Conservation (phyloP, 2,113 vertebrate genomes). For the Lasiurus cinereus region DNA sequence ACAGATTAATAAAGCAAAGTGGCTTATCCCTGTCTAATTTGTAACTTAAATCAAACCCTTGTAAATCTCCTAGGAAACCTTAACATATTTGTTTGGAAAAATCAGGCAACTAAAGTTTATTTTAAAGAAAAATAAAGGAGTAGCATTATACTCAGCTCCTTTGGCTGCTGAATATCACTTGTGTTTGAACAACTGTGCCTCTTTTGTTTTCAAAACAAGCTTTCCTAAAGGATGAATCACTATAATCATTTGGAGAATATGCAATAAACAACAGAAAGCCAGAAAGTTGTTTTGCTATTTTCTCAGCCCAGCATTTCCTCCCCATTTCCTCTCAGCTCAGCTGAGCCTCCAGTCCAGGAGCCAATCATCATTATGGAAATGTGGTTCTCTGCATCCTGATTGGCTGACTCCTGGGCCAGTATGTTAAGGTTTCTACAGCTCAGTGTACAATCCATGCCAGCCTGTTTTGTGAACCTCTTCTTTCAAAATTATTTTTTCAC, state of each 20-base stretch:
- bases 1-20: conserved; percentile 63
- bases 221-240: conserved; percentile 62
- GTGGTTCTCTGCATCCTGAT: conserved; percentile 71
- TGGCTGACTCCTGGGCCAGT: conserved; percentile 66
- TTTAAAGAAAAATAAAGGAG: conserved; percentile 24
- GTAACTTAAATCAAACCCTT: not conserved
- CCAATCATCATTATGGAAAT: conserved; percentile 84
- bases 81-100: not conserved
- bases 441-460: not conserved
- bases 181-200: conserved; percentile 46
- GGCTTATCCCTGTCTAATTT: conserved; percentile 55
- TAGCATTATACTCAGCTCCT: not conserved
- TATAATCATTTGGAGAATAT: conserved; percentile 63
- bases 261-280: conserved; percentile 65
- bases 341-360: conserved; percentile 25
- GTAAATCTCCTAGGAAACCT: not conserved
- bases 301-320: not conserved
- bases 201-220: conserved; percentile 71
- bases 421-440: conserved; percentile 31
- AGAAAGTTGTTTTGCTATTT: conserved; percentile 60
- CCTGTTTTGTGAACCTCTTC: not conserved
- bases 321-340: conserved; percentile 18
- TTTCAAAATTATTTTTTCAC: conserved; percentile 36
- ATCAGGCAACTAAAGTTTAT: not conserved
- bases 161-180: not conserved